Evolutionary conservation across 2,113 vertebrate species (phyloP).

Genomic region (Oreochromis aureus): DNA sequence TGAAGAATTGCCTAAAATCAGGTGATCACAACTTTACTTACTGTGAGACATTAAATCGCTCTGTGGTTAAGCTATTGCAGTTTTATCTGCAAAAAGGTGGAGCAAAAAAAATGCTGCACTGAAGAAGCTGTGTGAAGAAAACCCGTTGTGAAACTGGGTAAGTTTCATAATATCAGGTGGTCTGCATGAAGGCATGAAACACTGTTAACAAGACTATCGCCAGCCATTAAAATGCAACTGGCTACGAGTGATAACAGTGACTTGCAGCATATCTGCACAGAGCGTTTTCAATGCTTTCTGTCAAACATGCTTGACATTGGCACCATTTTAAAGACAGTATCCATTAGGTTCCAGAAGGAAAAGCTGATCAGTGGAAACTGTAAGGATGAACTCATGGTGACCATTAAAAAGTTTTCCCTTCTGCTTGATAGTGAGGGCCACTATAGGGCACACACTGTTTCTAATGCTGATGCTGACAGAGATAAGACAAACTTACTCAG

Average conservation of each 20-base stretch:
- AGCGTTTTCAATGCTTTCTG: rapidly evolving
- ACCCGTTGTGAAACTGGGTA: rapidly evolving
- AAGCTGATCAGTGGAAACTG: neutral
- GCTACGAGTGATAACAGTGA: neutral
- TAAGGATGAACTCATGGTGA: neutral
- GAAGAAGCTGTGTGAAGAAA: neutral
- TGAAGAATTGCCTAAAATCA: neutral
- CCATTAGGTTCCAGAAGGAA: neutral
- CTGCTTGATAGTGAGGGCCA: neutral
- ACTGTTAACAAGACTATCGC: neutral
- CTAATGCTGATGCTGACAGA: neutral
- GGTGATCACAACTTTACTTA: neutral
- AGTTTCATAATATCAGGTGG: neutral
- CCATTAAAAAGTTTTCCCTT: neutral
- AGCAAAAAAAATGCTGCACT: neutral
- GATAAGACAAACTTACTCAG: neutral
- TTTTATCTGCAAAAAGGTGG: neutral
- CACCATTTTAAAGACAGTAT: neutral
- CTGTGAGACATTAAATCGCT: neutral
- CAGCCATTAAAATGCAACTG: neutral
- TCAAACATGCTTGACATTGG: neutral
- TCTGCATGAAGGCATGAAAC: neutral
- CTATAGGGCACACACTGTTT: neutral
- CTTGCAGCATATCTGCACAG: neutral
- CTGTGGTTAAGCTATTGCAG: neutral